phyloP scores from a whole-genome alignment of 2,797 vertebrate genomes.

The Sebastes nivosus region DNA sequence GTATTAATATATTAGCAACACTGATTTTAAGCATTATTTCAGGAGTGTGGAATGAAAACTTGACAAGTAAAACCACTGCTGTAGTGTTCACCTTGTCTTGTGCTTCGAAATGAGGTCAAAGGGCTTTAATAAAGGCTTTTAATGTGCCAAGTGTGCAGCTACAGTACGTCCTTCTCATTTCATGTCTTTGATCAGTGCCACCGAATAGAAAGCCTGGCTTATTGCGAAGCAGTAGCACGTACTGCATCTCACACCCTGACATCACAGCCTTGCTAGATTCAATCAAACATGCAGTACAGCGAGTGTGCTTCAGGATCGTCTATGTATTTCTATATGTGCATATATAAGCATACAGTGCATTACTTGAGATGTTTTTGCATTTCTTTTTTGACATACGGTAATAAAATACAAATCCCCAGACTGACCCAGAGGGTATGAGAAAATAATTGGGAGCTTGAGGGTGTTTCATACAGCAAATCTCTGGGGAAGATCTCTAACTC shows the following conservation, averaged over 20 bases:
- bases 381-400: not conserved
- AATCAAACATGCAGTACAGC: not conserved
- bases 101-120: constrained; percentile 43
- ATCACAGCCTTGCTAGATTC: constrained; percentile 27
- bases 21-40: not conserved
- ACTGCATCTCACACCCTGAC: constrained; percentile 2
- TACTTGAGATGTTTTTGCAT: not conserved
- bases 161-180: constrained; percentile 22
- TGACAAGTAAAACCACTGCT: not conserved
- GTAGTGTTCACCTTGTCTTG: constrained; percentile 2
- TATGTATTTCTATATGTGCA: not conserved
- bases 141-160: constrained; percentile 30
- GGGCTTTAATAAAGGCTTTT: constrained; percentile 48
- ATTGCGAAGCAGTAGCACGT: not conserved
- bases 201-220: constrained; percentile 16
- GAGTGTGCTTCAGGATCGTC: not conserved
- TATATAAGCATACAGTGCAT: not conserved
- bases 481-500: constrained; percentile 19
- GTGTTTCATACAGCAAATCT: constrained; percentile 21
- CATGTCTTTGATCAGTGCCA: constrained; percentile 49
- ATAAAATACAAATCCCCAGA: constrained; percentile 11
- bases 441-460: constrained; percentile 49
- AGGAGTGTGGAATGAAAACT: not conserved
- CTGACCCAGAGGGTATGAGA: constrained; percentile 3
- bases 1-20: constrained; percentile 7